Base-by-base conservation (phyloP, 2,797 vertebrate genomes). In the Tenualosa ilisha region DNA sequence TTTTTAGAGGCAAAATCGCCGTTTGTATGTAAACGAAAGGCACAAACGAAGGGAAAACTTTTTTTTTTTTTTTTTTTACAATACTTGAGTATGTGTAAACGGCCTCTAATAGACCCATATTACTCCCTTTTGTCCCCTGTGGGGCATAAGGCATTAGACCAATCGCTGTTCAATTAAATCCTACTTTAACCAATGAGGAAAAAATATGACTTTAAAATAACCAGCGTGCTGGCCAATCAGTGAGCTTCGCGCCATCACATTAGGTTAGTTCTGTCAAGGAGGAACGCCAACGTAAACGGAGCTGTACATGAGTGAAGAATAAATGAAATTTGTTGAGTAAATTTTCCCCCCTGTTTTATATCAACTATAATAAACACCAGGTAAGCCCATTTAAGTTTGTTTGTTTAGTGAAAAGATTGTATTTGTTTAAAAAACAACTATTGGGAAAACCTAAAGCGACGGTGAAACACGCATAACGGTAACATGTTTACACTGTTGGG, bases 231-330 rank as follows among this genome's bases (percentile, higher is more conserved):
- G 85, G 63, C 95, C 95, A 96, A 96, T 96, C 90, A 88, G 31
- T 20, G 24, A 54, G 51, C 92, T 96, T 96, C 93, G 94, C 96
- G 96, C 96, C 95, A 93, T 94, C 90, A 72, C 46, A 68, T 92
- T 92, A 84, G 91, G 86, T 89, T 89, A 89, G 86, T 82, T 37
- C 85, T 26, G 86, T 91, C 92, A 94, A 94, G 94, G 95, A 93
- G 94, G 94, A 91, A 89, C 83, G 61, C 89, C 11, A 17, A 82
- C 82, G 68, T 75, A 31, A 72, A 65, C 61, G 84, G 5, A 84
- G 86, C 85, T 86, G 86, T 3, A 84, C 86, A 88, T 89, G 86
- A 90, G 85, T 88, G 89, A 87, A 89, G 85, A 87, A 85, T 88
- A 88, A 88, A 88, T 83, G 26, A 82, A 40, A 85, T 92, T 7